Conservation (phyloP, 1,140 invertebrate genomes). For the Drosophila funebris region DNA sequence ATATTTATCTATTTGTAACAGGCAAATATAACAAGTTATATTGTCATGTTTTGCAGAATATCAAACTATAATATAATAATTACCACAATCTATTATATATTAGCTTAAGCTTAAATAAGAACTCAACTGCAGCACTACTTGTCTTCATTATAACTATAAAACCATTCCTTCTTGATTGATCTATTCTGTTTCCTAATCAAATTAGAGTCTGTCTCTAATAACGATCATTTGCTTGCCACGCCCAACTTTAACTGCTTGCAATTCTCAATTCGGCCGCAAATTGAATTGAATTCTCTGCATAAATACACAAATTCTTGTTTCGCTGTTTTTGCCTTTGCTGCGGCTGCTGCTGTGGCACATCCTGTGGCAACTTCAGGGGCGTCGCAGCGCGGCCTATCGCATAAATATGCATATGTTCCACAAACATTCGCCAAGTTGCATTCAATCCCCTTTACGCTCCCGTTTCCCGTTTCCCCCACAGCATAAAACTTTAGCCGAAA, state of each 20-base stretch:
- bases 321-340: neutral
- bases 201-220: neutral
- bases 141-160: too few species aligned
- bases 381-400: slow-evolving; percentile 44
- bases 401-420: slow-evolving; percentile 76
- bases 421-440: slow-evolving; percentile 69
- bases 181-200: too few species aligned
- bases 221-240: slow-evolving; percentile 16
- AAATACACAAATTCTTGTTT: slow-evolving; percentile 11
- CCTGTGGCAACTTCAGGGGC: neutral
- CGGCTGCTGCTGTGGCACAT: neutral
- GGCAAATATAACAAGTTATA: too few species aligned
- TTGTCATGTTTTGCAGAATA: too few species aligned
- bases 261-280: neutral
- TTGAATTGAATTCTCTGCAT: slow-evolving; percentile 22
- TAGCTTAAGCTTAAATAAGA: too few species aligned
- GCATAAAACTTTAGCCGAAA: slow-evolving; percentile 45
- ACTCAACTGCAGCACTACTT: too few species aligned
- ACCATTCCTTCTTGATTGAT: too few species aligned
- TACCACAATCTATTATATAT: too few species aligned
- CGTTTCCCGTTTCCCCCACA: neutral
- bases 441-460: neutral
- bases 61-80: too few species aligned
- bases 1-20: too few species aligned
- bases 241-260: neutral